phyloP scores from a whole-genome alignment of 2,113 vertebrate genomes.

The Orthonyx spaldingii region DNA sequence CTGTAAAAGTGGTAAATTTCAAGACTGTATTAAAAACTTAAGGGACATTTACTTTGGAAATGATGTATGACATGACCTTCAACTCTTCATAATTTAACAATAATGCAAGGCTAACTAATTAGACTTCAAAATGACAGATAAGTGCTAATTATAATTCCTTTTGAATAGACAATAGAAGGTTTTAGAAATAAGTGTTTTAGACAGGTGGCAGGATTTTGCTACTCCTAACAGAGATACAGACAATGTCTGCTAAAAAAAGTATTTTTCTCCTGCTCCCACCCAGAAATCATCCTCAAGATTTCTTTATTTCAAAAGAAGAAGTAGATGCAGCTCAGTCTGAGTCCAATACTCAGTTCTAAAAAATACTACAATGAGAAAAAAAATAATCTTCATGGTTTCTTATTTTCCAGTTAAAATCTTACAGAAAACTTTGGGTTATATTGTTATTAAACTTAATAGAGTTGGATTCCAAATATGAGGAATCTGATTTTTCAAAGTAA shows the following conservation, averaged over 20 bases:
- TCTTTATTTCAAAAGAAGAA: neutral
- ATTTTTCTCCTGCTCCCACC: neutral
- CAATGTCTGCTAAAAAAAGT: neutral
- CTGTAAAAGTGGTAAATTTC: conserved; percentile 6
- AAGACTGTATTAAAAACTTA: neutral
- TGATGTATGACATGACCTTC: conserved; percentile 17
- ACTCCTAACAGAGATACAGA: neutral
- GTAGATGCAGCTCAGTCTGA: neutral
- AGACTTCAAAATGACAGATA: conserved; percentile 24
- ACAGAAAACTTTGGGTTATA: neutral
- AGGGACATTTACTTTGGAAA: conserved; percentile 5
- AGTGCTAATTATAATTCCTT: conserved; percentile 6
- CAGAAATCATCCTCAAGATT: neutral
- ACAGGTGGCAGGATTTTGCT: neutral
- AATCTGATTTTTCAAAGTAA: neutral
- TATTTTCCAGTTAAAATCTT: neutral
- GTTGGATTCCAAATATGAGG: neutral
- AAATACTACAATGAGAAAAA: neutral
- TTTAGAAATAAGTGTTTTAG: conserved; percentile 2
- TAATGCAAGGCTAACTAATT: conserved; percentile 13
- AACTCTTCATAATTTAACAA: neutral
- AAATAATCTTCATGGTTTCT: neutral
- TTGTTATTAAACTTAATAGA: neutral
- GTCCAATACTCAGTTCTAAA: neutral
- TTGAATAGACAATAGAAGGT: neutral